Base-by-base conservation (phyloP, 1,140 invertebrate genomes). In the Calliopsis andreniformis region DNA sequence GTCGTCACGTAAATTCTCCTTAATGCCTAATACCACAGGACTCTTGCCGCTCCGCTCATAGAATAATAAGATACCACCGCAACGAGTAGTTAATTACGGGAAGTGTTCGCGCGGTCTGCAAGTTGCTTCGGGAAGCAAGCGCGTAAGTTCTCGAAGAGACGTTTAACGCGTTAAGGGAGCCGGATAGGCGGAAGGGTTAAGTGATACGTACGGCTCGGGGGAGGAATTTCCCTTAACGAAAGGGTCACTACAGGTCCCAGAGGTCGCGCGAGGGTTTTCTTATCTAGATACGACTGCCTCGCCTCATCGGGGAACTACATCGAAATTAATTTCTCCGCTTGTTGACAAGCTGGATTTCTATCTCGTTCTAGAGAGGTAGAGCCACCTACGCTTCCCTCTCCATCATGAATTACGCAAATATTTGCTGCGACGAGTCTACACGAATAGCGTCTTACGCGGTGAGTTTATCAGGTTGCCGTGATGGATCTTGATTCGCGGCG, bases 281-380 rank as follows among this genome's bases (percentile, higher is more conserved):
- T 84, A 84, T 84, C 82, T 80, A 64, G 77, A 84, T 83, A 45
- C 82, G 82, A 80, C 80, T 83, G 78, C 53, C 32, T 75, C 14
- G 47, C 71, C 25, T 16, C 32, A 16, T 35, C 59, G 45, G 47
- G 71, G 35, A 72, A 69, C 64, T 71, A 76, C 68, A 77, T 69
- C 64, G 72, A 84, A 83, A 84, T 84, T 84, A 84, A 84, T 84
- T 84, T 80, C 81, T 80, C 81, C 35, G 61, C 49, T 72, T 45
- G 82, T 68, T 71, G 81, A 72, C 77, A 55, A 56, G 68, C 10
- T 35, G 53, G 62, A 72, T 83, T 76, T 61, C 80, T 82, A 76
- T 82, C 81, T 71, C 25, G 51, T 20, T 20, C 39, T 42, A 53
- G 58, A 6, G 35, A 25, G 59, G 56, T n/a, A 47, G n/a, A 59